Conservation (phyloP, 2,113 vertebrate species). For the Siniperca knerii region DNA sequence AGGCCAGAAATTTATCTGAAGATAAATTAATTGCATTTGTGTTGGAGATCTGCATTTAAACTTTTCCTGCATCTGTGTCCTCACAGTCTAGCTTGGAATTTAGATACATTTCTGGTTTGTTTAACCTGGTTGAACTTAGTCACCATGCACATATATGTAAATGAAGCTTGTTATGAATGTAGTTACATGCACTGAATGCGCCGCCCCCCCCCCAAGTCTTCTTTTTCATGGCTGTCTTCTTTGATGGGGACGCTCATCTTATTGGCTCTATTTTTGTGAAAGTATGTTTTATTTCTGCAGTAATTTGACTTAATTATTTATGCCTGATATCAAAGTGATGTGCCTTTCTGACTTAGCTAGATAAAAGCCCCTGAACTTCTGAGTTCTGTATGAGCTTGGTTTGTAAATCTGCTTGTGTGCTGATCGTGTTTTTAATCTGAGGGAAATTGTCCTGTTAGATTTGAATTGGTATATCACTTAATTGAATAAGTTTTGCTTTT, state of each 20-base stretch:
- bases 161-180: slow-evolving; percentile 85
- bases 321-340: slow-evolving; percentile 86
- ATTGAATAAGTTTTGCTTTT: slow-evolving; percentile 35
- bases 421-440: slow-evolving; percentile 56
- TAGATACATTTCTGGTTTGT: slow-evolving; percentile 67
- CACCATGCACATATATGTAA: slow-evolving; percentile 80
- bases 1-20: slow-evolving; percentile 48
- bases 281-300: slow-evolving; percentile 76
- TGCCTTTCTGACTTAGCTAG: slow-evolving; percentile 85
- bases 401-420: slow-evolving; percentile 64
- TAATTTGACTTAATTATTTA: slow-evolving; percentile 81
- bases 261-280: slow-evolving; percentile 78
- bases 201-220: slow-evolving; percentile 32
- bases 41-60: slow-evolving; percentile 47
- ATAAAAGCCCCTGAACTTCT: slow-evolving; percentile 69
- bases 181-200: slow-evolving; percentile 86
- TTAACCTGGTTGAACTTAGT: slow-evolving; percentile 67
- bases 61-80: slow-evolving; percentile 58
- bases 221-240: slow-evolving; percentile 55
- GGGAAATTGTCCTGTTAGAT: slow-evolving; percentile 50
- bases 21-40: slow-evolving; percentile 46
- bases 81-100: slow-evolving; percentile 49
- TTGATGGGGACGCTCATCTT: slow-evolving; percentile 64
- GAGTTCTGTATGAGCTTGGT: slow-evolving; percentile 69
- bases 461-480: slow-evolving; percentile 64